phyloP scores from a whole-genome alignment of 2,888 invertebrate species.

The Rotaria macrura region DNA sequence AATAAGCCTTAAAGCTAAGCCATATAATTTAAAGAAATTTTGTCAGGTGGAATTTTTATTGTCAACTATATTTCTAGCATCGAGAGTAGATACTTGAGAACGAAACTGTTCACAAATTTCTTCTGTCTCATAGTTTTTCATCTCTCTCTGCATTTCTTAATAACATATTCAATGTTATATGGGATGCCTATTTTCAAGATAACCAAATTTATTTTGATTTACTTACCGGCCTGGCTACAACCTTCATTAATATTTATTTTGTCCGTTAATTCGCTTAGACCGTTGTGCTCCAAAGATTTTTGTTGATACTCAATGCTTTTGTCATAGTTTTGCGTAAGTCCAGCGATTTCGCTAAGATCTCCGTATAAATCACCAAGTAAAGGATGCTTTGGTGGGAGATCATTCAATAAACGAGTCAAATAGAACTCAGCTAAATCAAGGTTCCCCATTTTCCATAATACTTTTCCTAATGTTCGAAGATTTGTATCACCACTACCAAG shows the following conservation, averaged over 20 bases:
- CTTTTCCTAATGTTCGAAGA: neutral
- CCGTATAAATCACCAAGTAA: neutral
- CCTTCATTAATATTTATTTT: neutral
- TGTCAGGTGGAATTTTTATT: no score
- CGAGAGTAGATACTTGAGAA: no score
- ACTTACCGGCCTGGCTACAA: neutral
- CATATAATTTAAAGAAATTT: no score
- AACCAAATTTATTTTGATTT: no score
- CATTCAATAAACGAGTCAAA: neutral
- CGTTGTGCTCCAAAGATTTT: neutral
- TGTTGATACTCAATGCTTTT: neutral
- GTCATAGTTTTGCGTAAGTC: neutral
- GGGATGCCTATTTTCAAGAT: no score
- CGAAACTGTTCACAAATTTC: no score
- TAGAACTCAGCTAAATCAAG: neutral
- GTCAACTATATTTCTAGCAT: no score
- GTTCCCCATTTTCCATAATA: neutral
- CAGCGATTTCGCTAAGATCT: neutral
- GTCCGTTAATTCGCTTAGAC: neutral
- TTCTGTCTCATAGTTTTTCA: no score
- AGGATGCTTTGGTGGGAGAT: neutral
- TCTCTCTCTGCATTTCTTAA: no score
- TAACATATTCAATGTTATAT: no score
- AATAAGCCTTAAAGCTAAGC: no score
- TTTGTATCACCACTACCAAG: neutral